Conservation (phyloP, 2,888 invertebrate genomes). For the Omphaloscelis lunosa region DNA sequence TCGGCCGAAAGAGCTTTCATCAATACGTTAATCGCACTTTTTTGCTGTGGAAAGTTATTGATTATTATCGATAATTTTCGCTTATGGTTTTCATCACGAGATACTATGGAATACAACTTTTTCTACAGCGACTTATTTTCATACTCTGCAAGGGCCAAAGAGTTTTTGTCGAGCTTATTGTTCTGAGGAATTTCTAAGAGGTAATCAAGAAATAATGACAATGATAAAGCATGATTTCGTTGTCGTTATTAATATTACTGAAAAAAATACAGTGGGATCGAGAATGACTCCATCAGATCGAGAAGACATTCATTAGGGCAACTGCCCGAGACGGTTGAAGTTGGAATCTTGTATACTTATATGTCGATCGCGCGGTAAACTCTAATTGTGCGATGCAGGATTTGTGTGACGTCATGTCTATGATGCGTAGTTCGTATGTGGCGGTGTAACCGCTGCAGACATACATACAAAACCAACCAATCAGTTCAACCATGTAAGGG, state of each 20-base stretch:
- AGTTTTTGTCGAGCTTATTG: constrained; percentile 32
- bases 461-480: background rate
- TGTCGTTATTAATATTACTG: constrained; percentile 13
- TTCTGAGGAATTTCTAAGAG: constrained; percentile 15
- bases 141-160: background rate
- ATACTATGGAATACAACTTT: constrained; percentile 16
- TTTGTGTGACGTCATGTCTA: too few relatives aligned
- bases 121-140: constrained; percentile 15
- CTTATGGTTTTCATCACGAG: constrained; percentile 53
- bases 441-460: too few relatives aligned
- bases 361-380: too few relatives aligned
- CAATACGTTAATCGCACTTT: constrained; percentile 54
- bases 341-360: too few relatives aligned
- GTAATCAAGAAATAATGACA: constrained; percentile 16
- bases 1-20: constrained; percentile 51
- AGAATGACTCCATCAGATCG: background rate
- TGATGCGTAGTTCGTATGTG: too few relatives aligned
- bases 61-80: constrained; percentile 62
- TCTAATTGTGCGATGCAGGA: too few relatives aligned
- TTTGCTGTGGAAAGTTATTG: constrained; percentile 60
- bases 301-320: too few relatives aligned
- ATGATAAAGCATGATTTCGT: constrained; percentile 1
- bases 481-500: background rate
- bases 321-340: too few relatives aligned
- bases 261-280: background rate